Conservation (phyloP, 2,888 invertebrate genomes). For the Eilema caniola region DNA sequence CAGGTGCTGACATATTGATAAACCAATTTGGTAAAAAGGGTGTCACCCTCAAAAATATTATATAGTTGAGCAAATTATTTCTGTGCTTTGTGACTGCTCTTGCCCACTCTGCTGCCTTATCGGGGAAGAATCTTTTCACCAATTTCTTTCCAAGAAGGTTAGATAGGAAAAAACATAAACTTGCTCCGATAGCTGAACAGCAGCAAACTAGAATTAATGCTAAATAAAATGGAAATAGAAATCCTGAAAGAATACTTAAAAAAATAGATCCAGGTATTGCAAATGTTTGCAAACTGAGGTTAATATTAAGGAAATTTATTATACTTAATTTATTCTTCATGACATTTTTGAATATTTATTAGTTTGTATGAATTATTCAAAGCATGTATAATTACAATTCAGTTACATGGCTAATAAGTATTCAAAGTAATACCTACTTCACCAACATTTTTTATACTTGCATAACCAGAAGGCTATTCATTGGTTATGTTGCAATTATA, state of each 20-base stretch:
- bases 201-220: slow-evolving; percentile 96
- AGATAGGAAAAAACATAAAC: slow-evolving; percentile 97
- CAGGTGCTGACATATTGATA: slow-evolving; percentile 98
- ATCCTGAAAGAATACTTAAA: slow-evolving; percentile 98
- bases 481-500: neutral
- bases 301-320: slow-evolving; percentile 63
- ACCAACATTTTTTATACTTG: neutral
- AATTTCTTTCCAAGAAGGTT: slow-evolving; percentile 95
- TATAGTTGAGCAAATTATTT: slow-evolving; percentile 97
- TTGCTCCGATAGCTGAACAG: slow-evolving; percentile 98
- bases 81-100: slow-evolving; percentile 94
- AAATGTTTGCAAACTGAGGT: slow-evolving; percentile 97
- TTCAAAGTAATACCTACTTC: neutral
- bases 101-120: slow-evolving; percentile 95
- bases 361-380: neutral
- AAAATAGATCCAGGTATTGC: slow-evolving; percentile 99
- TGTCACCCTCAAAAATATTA: slow-evolving; percentile 98
- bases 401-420: neutral
- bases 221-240: slow-evolving; percentile 96
- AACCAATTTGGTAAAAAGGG: slow-evolving; percentile 99
- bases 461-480: neutral
- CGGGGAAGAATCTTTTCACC: slow-evolving; percentile 95
- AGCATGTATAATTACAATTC: neutral
- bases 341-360: neutral
- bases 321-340: neutral